Conservation (phyloP, 2,888 invertebrate species). For the Pachycephus smyrnensis region DNA sequence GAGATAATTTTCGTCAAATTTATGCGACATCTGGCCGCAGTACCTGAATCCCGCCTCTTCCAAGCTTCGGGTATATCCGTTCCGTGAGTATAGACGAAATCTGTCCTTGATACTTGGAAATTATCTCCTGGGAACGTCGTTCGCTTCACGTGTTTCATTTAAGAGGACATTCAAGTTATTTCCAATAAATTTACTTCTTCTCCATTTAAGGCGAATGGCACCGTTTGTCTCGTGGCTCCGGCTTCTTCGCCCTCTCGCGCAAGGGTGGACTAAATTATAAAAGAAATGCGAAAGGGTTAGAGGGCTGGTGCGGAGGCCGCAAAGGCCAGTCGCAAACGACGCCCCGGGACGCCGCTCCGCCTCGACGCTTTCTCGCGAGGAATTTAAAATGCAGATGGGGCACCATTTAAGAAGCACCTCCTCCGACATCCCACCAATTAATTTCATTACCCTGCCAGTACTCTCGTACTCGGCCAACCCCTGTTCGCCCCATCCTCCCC, state of each 20-base stretch:
- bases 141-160: background rate
- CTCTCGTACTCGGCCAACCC: slow-evolving; percentile 18
- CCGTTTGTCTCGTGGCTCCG: background rate
- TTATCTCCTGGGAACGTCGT: background rate
- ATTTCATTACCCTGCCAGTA: slow-evolving; percentile 46
- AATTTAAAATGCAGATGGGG: slow-evolving; percentile 43
- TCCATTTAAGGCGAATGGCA: background rate
- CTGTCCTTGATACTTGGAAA: background rate
- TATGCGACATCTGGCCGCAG: slow-evolving; percentile 4
- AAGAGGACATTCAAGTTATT: background rate
- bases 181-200: background rate
- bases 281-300: slow-evolving; percentile 7
- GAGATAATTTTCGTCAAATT: slow-evolving; percentile 33
- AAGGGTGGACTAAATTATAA: background rate
- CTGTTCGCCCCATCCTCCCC: slow-evolving; percentile 20
- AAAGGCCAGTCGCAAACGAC: background rate
- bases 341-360: background rate
- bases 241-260: background rate
- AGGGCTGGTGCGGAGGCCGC: background rate
- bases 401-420: slow-evolving; percentile 40
- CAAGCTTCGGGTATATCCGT: background rate
- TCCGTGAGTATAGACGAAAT: background rate
- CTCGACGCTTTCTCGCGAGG: slow-evolving; percentile 28
- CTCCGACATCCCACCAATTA: slow-evolving; percentile 49
- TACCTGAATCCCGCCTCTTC: slow-evolving; percentile 1